Conservation (phyloP, 1,140 invertebrate species). For the Apis laboriosa region DNA sequence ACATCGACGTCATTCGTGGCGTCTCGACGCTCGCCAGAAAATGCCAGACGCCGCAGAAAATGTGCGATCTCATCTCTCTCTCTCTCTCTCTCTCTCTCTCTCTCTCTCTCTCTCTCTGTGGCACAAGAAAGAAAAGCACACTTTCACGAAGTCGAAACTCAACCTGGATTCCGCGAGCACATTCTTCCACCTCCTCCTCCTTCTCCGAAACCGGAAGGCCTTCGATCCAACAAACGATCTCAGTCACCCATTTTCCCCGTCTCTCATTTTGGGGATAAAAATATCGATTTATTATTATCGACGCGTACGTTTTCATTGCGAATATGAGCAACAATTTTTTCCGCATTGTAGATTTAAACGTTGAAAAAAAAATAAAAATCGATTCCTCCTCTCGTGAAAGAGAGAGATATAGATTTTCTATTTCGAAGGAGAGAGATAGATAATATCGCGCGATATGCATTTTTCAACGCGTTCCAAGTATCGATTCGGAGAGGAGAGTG, state of each 20-base stretch:
- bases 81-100: no score
- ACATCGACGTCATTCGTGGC: background rate
- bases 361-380: no score
- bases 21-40: background rate
- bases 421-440: no score
- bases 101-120: background rate
- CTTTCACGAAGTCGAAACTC: conserved; percentile 27
- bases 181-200: conserved; percentile 14
- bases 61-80: background rate
- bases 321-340: no score
- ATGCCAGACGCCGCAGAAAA: background rate
- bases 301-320: no score
- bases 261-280: no score
- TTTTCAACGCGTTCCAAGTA: no score
- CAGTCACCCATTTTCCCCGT: background rate
- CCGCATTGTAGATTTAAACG: no score
- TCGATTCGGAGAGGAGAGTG: background rate
- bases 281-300: no score
- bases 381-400: no score
- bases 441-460: background rate
- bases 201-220: conserved; percentile 23
- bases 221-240: background rate
- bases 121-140: conserved; percentile 18
- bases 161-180: conserved; percentile 18
- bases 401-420: no score